A percentile compares a stretch with the other conserved stretches of the same genome.
Evolutionary conservation across 2,888 invertebrate genomes (phyloP).

Genomic region (Epistrophe grossulariae): DNA sequence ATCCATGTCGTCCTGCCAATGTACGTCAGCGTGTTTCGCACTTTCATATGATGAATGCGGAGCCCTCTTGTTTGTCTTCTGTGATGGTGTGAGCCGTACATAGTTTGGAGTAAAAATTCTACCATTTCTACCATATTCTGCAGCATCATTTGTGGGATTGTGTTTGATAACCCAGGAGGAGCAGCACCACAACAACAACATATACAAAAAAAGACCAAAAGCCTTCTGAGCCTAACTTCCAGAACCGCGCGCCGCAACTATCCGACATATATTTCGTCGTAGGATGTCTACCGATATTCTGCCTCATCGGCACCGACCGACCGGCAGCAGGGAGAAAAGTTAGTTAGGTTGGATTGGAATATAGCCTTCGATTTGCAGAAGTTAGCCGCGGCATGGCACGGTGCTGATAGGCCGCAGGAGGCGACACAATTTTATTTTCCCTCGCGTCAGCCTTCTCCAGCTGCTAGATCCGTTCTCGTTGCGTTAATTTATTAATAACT

Average conservation of each 20-base stretch:
- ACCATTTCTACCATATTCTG: slow-evolving; percentile 39
- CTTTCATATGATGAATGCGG: slow-evolving; percentile 56
- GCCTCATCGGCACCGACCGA: too few relatives aligned
- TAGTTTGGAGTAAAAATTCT: slow-evolving; percentile 40
- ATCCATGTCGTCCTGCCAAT: slow-evolving; percentile 57
- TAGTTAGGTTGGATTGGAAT: not conserved
- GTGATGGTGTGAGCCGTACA: slow-evolving; percentile 56
- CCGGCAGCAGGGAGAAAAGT: slow-evolving; percentile 5
- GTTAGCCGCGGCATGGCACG: slow-evolving; percentile 42
- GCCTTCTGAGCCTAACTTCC: not conserved
- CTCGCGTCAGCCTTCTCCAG: slow-evolving; percentile 16
- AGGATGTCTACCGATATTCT: slow-evolving; percentile 52
- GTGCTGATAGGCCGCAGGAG: slow-evolving; percentile 70
- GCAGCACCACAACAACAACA: slow-evolving; percentile 10
- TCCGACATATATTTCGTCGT: slow-evolving; percentile 33
- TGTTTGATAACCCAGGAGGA: slow-evolving; percentile 47
- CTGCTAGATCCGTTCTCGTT: slow-evolving; percentile 59
- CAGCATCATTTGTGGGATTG: slow-evolving; percentile 57
- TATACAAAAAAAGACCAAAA: slow-evolving; percentile 9
- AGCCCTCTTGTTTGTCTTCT: slow-evolving; percentile 34
- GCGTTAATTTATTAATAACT: slow-evolving; percentile 74
- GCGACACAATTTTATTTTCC: slow-evolving; percentile 69
- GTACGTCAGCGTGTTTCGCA: slow-evolving; percentile 55
- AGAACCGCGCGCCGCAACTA: too few relatives aligned
- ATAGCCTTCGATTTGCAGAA: slow-evolving; percentile 24